These are phyloP conservation scores for Andrena praecox DNA, from an alignment of 2,888 invertebrate species.

Conservation along the genomic window DNA sequence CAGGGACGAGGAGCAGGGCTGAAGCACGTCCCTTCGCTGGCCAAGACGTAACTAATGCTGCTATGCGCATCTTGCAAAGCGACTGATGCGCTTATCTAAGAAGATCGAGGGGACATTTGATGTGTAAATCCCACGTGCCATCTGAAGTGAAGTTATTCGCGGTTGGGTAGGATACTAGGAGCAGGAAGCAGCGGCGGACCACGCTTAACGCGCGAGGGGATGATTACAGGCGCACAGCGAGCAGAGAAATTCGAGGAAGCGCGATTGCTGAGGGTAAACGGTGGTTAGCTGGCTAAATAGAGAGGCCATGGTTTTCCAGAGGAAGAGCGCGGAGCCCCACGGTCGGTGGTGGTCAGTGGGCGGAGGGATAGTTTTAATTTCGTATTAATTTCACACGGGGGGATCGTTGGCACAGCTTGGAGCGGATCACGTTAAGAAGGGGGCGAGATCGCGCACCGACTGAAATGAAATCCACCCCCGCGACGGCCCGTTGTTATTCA, in stretches of 20 bases:
- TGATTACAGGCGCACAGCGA: not conserved
- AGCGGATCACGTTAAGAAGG: not conserved
- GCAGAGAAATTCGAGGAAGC: not conserved
- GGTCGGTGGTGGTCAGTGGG: not conserved
- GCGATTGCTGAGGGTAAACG: not conserved
- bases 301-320: not conserved
- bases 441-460: not conserved
- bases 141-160: not conserved
- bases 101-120: not conserved
- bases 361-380: constrained; percentile 26
- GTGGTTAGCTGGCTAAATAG: not conserved
- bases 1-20: too few species aligned
- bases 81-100: not conserved
- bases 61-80: not conserved
- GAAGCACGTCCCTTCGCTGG: not conserved
- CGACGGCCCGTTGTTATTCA: constrained; percentile 22
- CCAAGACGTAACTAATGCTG: not conserved
- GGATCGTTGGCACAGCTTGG: not conserved
- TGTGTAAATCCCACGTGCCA: not conserved
- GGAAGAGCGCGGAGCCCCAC: not conserved
- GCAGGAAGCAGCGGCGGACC: not conserved
- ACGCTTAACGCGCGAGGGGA: not conserved
- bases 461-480: constrained; percentile 22
- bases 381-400: constrained; percentile 19
- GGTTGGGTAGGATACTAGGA: not conserved